Evolutionary conservation across 2,113 vertebrate species (phyloP).

Genomic region (Gnathonemus echidnorhynchus): DNA sequence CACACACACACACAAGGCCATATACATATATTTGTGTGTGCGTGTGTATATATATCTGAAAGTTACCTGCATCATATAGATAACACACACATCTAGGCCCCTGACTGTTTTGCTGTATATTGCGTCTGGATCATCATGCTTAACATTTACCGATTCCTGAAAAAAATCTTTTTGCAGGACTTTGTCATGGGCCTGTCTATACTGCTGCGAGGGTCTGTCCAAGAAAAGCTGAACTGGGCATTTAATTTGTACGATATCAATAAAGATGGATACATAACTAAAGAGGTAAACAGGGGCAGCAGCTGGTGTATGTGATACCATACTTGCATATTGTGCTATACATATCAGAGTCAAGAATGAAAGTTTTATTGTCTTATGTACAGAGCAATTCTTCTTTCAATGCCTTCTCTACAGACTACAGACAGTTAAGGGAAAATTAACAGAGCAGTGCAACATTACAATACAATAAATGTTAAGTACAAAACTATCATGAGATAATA

Average conservation of each 20-base stretch:
- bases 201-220: conserved; percentile 86
- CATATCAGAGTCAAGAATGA: background rate
- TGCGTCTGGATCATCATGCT: background rate
- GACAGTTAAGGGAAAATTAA: background rate
- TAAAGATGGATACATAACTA: conserved; percentile 97
- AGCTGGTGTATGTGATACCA: background rate
- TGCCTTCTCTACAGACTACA: background rate
- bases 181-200: conserved; percentile 95
- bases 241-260: conserved; percentile 99
- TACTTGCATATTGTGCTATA: background rate
- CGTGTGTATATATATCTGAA: background rate
- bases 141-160: background rate
- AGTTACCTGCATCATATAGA: background rate
- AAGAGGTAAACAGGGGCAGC: conserved; percentile 70
- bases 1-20: no score
- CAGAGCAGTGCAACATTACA: background rate
- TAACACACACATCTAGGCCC: background rate
- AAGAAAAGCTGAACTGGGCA: conserved; percentile 98
- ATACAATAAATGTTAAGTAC: background rate
- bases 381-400: background rate
- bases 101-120: background rate
- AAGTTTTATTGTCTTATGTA: background rate
- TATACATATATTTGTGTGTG: no score
- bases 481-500: background rate
- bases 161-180: conserved; percentile 61